Percentiles rank a stretch among this genome's conserved stretches.
Conservation (phyloP, 2,888 invertebrate genomes). For the Apotomis betuletana region DNA sequence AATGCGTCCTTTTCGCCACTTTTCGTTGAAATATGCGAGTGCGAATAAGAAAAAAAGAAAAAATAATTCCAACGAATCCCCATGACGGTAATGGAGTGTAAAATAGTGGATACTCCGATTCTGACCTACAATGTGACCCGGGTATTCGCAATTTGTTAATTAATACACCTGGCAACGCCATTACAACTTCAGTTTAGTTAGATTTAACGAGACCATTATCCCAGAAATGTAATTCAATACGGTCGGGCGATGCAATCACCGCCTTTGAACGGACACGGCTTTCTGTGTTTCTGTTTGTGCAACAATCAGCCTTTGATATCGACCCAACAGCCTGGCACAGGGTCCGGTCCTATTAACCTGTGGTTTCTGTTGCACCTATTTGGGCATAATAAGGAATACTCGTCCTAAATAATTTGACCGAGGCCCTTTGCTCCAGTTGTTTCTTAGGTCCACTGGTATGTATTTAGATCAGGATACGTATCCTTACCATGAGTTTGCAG, state of each 20-base stretch:
- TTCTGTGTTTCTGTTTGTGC: constrained; percentile 24
- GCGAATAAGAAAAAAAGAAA: neutral
- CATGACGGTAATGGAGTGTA: neutral
- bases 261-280: constrained; percentile 23
- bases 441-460: too few species aligned
- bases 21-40: neutral
- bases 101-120: neutral
- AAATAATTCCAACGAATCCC: neutral
- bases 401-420: neutral
- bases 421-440: neutral
- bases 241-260: constrained; percentile 26
- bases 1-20: constrained; percentile 19
- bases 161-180: neutral
- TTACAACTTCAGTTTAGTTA: constrained; percentile 12
- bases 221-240: constrained; percentile 22
- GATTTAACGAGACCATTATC: constrained; percentile 14
- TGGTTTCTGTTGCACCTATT: neutral
- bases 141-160: constrained; percentile 3
- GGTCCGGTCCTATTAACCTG: constrained; percentile 16
- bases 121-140: neutral
- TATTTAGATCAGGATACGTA: too few species aligned
- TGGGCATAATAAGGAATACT: neutral
- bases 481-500: too few species aligned
- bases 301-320: constrained; percentile 24
- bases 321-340: neutral